Evolutionary conservation across 2,888 invertebrate species (phyloP).

Genomic region (Macrosoma leucophasiata): DNA sequence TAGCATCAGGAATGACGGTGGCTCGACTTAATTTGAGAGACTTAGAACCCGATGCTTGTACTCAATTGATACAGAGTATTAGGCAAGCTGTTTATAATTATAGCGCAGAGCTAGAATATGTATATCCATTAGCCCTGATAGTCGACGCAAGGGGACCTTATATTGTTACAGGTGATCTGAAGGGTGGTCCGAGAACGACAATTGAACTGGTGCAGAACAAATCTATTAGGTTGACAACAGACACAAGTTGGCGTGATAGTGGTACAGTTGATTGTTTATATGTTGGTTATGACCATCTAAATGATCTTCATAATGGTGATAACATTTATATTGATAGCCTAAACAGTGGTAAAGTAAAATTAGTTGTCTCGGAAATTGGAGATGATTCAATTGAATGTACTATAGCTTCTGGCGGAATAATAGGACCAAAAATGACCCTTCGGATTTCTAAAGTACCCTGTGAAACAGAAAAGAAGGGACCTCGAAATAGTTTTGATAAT

Average conservation of each 20-base stretch:
- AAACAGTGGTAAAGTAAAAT: conserved; percentile 49
- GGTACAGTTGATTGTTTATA: conserved; percentile 73
- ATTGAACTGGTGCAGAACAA: conserved; percentile 50
- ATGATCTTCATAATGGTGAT: conserved; percentile 67
- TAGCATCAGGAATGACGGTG: conserved; percentile 65
- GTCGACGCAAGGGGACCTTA: conserved; percentile 59
- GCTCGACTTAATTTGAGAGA: conserved; percentile 62
- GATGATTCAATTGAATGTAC: conserved; percentile 68
- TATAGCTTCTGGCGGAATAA: conserved; percentile 67
- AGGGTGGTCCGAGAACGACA: conserved; percentile 49
- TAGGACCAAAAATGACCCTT: conserved; percentile 70
- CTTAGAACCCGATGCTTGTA: conserved; percentile 56
- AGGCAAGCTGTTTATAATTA: conserved; percentile 67
- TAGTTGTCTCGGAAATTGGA: conserved; percentile 51
- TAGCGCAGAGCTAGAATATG: conserved; percentile 61
- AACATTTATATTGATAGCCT: conserved; percentile 64
- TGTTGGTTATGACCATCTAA: conserved; percentile 69
- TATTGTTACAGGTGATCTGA: conserved; percentile 59
- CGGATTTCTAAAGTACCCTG: conserved; percentile 68
- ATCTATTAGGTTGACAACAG: conserved; percentile 65
- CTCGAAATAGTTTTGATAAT: conserved; percentile 64
- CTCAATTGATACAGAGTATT: conserved; percentile 60
- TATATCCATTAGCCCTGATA: conserved; percentile 65
- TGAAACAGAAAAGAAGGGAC: conserved; percentile 52
- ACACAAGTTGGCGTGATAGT: conserved; percentile 68